Evolutionary conservation across 2,113 vertebrate species (phyloP).

Genomic region (Corythornis madagascariensis): DNA sequence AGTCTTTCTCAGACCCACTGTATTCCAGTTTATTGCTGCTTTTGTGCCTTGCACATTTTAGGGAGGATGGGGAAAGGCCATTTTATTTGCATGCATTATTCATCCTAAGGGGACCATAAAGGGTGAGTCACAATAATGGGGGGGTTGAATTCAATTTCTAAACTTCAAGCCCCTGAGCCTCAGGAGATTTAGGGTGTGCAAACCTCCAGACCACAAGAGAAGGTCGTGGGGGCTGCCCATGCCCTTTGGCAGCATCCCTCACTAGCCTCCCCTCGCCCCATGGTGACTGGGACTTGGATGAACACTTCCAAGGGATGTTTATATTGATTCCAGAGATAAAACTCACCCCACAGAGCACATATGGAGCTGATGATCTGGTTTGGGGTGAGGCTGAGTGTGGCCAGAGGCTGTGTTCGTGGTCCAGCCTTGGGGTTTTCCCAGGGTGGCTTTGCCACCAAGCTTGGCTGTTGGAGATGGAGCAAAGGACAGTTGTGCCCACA

Average conservation of each 20-base stretch:
- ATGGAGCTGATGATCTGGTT: neutral
- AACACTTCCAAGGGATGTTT: neutral
- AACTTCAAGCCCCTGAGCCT: neutral
- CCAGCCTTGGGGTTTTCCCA: neutral
- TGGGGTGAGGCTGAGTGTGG: neutral
- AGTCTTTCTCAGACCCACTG: neutral
- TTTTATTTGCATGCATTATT: neutral
- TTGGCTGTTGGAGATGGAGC: neutral
- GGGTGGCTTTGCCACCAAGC: neutral
- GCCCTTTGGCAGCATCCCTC: neutral
- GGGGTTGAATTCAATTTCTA: slow-evolving; percentile 27
- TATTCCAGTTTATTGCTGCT: neutral
- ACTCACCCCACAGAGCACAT: neutral
- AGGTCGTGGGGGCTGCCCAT: neutral
- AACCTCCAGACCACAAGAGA: neutral
- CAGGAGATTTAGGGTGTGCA: neutral
- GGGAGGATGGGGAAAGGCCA: neutral
- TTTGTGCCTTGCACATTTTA: neutral
- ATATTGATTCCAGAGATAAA: neutral
- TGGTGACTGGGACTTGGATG: neutral
- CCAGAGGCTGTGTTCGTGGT: accelerated
- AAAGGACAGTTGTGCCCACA: neutral
- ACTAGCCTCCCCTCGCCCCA: neutral
- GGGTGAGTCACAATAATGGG: neutral
- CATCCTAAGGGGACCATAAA: neutral